Conservation (phyloP, 2,113 vertebrate genomes). For the Tetrax tetrax region DNA sequence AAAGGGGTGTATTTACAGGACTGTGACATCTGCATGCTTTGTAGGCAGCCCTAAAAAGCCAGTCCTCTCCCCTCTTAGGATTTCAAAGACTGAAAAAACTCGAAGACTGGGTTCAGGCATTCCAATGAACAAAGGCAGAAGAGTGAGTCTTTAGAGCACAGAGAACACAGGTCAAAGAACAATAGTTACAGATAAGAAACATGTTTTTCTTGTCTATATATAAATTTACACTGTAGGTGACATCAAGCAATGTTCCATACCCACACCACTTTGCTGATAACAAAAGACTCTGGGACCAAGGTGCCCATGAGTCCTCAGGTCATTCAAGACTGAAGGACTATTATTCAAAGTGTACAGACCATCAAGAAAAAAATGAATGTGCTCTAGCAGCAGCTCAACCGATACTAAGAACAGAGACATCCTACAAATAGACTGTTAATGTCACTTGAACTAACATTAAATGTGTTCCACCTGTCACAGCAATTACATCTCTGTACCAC, state of each 20-base stretch:
- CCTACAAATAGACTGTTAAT: neutral
- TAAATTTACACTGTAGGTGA: neutral
- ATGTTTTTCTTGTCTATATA: neutral
- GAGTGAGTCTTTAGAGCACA: neutral
- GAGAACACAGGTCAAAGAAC: neutral
- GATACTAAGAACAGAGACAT: neutral
- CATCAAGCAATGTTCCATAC: neutral
- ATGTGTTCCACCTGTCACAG: neutral
- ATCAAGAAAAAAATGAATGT: neutral
- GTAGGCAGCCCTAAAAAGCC: neutral
- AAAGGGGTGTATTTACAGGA: neutral
- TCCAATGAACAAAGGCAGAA: neutral
- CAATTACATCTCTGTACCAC: neutral
- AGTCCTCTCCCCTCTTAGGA: neutral
- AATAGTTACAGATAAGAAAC: neutral
- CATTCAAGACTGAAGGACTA: neutral
- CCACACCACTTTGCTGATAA: neutral
- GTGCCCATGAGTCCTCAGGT: neutral
- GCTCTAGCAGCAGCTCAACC: neutral
- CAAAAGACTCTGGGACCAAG: neutral
- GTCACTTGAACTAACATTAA: neutral
- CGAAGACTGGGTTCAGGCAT: neutral
- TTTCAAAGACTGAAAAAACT: neutral
- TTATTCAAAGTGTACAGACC: neutral
- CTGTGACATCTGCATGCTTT: neutral